Evolutionary conservation across 1,140 invertebrate species (phyloP).

Genomic region (Pachyrhynchus sulphureomaculatus): DNA sequence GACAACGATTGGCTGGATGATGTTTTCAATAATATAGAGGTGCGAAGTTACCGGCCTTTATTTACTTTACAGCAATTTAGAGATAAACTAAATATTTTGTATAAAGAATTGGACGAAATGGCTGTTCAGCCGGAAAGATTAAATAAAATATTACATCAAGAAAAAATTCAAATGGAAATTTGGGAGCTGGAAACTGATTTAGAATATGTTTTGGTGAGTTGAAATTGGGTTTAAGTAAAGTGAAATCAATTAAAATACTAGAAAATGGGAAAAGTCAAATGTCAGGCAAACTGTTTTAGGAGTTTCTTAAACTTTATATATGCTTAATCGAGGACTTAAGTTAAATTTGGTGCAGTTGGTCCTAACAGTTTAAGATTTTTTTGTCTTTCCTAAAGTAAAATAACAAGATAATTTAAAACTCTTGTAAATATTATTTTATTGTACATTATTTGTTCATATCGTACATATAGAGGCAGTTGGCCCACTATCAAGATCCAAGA

Average conservation of each 20-base stretch:
- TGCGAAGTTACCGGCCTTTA: neutral
- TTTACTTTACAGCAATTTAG: neutral
- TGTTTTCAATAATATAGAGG: neutral
- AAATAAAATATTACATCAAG: neutral
- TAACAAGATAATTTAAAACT: too few species aligned
- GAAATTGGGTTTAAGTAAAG: neutral
- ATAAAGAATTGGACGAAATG: neutral
- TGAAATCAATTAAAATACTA: neutral
- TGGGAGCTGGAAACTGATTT: conserved; percentile 14
- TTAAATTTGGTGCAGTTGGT: too few species aligned
- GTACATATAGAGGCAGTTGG: neutral
- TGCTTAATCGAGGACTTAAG: too few species aligned
- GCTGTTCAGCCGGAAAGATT: neutral
- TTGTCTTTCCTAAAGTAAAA: too few species aligned
- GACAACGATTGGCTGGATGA: conserved; percentile 3
- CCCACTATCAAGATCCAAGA: neutral
- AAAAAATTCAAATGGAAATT: conserved; percentile 4
- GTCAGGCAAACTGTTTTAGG: too few species aligned
- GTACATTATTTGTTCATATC: too few species aligned
- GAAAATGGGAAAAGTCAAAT: too few species aligned
- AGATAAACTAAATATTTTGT: conserved; percentile 2
- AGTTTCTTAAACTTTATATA: too few species aligned
- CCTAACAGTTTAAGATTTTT: too few species aligned
- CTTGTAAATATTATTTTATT: too few species aligned
- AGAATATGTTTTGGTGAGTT: conserved; percentile 16